Evolutionary conservation across 2,113 vertebrate genomes (phyloP).

Genomic region (Dicaeum eximium): DNA sequence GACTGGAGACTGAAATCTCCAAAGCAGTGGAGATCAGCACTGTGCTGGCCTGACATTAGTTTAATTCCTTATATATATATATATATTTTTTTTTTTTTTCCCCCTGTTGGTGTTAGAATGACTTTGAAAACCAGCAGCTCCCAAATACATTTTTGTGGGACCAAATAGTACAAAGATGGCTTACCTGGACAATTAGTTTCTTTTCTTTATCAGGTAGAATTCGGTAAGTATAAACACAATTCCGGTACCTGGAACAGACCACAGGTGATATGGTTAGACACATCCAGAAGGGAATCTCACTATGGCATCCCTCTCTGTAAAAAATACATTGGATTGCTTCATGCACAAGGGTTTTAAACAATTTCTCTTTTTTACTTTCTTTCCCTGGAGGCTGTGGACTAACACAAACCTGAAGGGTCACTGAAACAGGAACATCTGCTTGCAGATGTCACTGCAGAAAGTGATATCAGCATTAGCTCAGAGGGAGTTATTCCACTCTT

Average conservation of each 20-base stretch:
- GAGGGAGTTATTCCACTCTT: not conserved
- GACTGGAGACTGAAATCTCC: not conserved
- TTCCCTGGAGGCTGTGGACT: not conserved
- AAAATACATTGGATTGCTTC: not conserved
- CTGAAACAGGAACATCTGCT: not conserved
- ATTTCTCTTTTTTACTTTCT: not conserved
- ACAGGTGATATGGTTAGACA: not conserved
- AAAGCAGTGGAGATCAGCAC: not conserved
- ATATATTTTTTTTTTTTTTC: too few species aligned
- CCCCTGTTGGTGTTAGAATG: not conserved
- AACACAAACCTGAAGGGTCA: not conserved
- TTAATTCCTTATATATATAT: not conserved
- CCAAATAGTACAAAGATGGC: not conserved
- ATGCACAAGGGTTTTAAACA: not conserved
- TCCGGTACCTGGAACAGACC: slow-evolving; percentile 84
- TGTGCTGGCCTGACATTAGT: not conserved
- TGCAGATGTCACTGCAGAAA: slow-evolving; percentile 31
- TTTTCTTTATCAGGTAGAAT: slow-evolving; percentile 92
- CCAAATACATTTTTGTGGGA: not conserved
- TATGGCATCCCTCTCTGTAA: rapidly evolving
- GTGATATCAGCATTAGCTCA: not conserved
- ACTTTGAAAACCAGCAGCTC: not conserved
- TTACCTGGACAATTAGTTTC: slow-evolving; percentile 93
- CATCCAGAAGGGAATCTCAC: not conserved
- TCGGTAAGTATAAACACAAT: slow-evolving; percentile 94